Conservation (phyloP, 2,113 vertebrate genomes). For the Cebus imitator region DNA sequence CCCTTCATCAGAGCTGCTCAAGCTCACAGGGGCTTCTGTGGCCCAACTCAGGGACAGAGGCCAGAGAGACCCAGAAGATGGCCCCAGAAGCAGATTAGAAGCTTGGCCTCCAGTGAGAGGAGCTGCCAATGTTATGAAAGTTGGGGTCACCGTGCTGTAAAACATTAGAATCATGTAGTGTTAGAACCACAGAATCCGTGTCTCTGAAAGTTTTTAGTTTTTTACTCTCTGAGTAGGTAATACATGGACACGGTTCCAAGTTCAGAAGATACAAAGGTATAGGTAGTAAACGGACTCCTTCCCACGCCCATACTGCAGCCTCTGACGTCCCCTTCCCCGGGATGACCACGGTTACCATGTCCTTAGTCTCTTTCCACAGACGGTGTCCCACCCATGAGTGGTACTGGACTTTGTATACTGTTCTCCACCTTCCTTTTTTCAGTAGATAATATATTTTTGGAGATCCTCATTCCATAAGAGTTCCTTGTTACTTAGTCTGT, state of each 20-base stretch:
- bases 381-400: no score
- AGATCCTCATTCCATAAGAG: neutral
- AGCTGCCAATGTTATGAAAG: neutral
- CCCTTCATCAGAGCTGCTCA: neutral
- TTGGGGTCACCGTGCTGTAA: neutral
- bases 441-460: neutral
- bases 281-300: neutral
- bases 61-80: neutral
- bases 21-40: neutral
- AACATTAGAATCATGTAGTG: neutral
- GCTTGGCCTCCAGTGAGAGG: neutral
- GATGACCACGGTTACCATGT: neutral
- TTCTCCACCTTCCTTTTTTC: neutral
- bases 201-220: neutral
- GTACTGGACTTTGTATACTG: neutral
- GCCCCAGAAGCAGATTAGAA: neutral
- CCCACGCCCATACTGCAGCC: neutral
- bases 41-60: neutral
- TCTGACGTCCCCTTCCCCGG: neutral
- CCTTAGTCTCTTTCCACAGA: neutral
- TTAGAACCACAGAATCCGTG: neutral
- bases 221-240: neutral
- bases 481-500: neutral
- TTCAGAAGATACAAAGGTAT: neutral
- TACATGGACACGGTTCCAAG: neutral